Conservation (phyloP, 2,113 vertebrate species). For the Pogona vitticeps region DNA sequence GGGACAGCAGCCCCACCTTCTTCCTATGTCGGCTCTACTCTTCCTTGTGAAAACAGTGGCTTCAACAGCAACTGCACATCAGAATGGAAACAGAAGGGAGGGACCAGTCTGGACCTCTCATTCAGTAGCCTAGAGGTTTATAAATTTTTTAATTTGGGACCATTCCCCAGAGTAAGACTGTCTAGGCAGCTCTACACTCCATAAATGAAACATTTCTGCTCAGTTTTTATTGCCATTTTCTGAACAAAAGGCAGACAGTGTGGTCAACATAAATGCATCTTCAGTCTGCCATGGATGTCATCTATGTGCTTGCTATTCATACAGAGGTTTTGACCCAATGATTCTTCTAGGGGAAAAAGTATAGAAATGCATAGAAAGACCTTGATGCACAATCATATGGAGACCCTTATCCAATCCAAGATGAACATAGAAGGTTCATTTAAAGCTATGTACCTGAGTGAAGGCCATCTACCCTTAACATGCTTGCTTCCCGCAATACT, state of each 20-base stretch:
- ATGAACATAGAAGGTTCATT: too few relatives aligned
- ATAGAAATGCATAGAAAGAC: background rate
- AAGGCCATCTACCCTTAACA: background rate
- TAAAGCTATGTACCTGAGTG: background rate
- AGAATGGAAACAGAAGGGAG: background rate
- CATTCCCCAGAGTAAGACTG: background rate
- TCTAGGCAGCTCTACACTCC: background rate
- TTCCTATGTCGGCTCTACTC: background rate
- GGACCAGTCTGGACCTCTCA: background rate
- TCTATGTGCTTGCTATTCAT: background rate
- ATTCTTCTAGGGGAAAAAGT: background rate
- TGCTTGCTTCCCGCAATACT: background rate
- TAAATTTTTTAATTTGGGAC: background rate
- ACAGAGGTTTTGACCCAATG: background rate
- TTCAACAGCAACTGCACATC: background rate
- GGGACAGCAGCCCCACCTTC: background rate
- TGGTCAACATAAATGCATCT: background rate
- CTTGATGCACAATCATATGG: background rate
- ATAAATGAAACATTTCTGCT: background rate
- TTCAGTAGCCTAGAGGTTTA: background rate
- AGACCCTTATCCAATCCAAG: background rate
- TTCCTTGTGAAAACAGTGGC: background rate
- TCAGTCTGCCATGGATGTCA: background rate
- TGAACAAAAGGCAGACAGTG: background rate
- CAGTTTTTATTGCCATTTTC: background rate